Evolutionary conservation across 2,797 vertebrate genomes (phyloP).

Genomic region (Pipistrellus nathusii): DNA sequence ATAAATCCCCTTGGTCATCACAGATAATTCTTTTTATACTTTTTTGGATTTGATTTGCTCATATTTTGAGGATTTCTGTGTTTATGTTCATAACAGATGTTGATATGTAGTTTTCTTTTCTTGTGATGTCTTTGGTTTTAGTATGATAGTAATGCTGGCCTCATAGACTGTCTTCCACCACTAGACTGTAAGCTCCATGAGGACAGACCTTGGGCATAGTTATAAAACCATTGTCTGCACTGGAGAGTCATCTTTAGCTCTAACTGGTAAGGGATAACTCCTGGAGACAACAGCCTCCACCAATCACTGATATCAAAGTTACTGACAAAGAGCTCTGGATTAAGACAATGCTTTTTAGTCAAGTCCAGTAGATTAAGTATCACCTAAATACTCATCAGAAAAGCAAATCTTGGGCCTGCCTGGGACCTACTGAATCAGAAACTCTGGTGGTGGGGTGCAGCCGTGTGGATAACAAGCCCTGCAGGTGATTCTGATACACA

Average conservation of each 20-base stretch:
- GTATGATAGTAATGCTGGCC: background rate
- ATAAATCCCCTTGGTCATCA: background rate
- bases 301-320: background rate
- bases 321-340: background rate
- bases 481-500: background rate
- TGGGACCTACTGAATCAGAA: background rate
- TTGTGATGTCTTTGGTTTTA: background rate
- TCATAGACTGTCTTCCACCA: background rate
- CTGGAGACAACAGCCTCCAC: background rate
- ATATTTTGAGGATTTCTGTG: background rate
- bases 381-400: constrained; percentile 30
- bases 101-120: background rate
- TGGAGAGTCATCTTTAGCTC: background rate
- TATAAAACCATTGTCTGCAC: background rate
- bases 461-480: background rate
- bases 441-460: background rate
- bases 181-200: background rate
- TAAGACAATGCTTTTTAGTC: background rate
- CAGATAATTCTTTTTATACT: background rate
- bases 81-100: background rate
- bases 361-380: background rate
- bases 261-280: background rate
- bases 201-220: background rate
- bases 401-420: background rate
- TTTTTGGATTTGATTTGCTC: background rate